phyloP scores from a whole-genome alignment of 2,113 vertebrate genomes.

The Callithrix jacchus region DNA sequence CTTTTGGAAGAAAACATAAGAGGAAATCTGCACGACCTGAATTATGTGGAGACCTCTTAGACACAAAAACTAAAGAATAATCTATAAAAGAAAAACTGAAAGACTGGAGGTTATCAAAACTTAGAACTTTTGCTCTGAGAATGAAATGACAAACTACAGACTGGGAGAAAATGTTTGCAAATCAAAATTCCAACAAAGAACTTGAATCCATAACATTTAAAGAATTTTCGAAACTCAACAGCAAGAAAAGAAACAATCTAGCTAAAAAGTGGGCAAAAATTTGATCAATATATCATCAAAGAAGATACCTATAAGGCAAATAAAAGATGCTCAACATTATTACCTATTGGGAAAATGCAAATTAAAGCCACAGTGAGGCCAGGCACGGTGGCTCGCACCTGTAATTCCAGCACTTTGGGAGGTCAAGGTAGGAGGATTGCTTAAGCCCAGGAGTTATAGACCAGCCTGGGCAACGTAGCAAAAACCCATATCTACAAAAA shows the following conservation, averaged over 20 bases:
- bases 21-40: not conserved
- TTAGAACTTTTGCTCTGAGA: not conserved
- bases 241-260: not conserved
- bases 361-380: not conserved
- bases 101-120: not conserved
- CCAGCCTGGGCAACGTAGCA: too few species aligned
- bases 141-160: not conserved
- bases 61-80: not conserved
- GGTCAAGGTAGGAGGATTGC: too few species aligned
- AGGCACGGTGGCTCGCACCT: too few species aligned
- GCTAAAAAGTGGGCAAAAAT: not conserved
- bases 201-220: not conserved
- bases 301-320: not conserved
- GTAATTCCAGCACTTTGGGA: too few species aligned
- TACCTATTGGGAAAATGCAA: not conserved
- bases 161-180: not conserved
- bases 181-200: not conserved
- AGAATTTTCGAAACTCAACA: not conserved
- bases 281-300: not conserved
- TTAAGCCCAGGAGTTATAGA: too few species aligned
- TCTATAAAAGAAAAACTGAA: not conserved
- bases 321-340: not conserved
- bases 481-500: too few species aligned
- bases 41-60: not conserved
- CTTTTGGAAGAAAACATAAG: not conserved